Percentiles rank a stretch among this genome's conserved stretches.
These are phyloP conservation scores for Amazona vittata DNA, from an alignment of 2,113 vertebrate genomes.

Conservation along the genomic window DNA sequence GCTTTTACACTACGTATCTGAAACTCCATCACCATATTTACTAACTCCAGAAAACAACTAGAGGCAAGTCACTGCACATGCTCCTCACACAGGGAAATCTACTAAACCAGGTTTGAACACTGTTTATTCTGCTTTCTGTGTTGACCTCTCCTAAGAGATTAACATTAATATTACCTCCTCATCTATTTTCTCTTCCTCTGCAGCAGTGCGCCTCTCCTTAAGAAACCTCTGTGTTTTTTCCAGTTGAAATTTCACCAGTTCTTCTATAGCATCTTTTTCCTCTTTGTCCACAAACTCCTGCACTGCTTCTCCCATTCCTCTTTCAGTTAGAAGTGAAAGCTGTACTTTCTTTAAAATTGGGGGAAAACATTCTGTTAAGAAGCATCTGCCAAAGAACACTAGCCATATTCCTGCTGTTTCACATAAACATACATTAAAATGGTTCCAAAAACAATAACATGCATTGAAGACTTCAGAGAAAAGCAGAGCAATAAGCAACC, in stretches of 20 bases:
- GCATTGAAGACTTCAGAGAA: neutral
- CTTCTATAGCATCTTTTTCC: conserved; percentile 94
- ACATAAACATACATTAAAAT: neutral
- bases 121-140: neutral
- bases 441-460: neutral
- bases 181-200: conserved; percentile 90
- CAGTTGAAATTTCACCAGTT: conserved; percentile 92
- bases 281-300: conserved; percentile 98
- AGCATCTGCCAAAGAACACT: neutral
- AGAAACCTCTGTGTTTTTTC: conserved; percentile 95
- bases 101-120: neutral
- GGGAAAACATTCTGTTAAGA: neutral
- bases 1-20: neutral
- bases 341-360: conserved; percentile 83
- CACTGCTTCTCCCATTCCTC: conserved; percentile 96
- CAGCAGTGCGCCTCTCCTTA: conserved; percentile 83
- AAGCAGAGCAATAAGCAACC: neutral
- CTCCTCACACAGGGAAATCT: neutral
- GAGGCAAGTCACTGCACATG: neutral
- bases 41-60: neutral
- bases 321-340: conserved; percentile 92
- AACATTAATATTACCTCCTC: conserved; percentile 77
- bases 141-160: neutral
- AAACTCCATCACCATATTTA: neutral
- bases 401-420: neutral